Percentiles rank a stretch among this genome's conserved stretches.
Conservation (phyloP, 2,113 vertebrate species). For the Amazona guildingii region DNA sequence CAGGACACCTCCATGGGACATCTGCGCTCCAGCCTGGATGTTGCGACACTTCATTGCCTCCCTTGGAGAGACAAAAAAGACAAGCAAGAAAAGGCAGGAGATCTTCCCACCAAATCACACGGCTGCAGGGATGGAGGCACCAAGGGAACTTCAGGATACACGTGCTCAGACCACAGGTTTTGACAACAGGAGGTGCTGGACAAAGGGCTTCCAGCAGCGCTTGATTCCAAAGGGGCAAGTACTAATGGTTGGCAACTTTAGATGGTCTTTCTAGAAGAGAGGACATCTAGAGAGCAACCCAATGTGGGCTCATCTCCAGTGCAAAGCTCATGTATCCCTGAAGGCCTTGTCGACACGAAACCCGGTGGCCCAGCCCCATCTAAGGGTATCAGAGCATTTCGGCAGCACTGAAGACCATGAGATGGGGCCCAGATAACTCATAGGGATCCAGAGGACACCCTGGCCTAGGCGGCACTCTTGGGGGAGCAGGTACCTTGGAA, state of each 20-base stretch:
- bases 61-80: background rate
- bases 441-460: background rate
- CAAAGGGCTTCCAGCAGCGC: background rate
- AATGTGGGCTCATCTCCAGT: rapidly evolving
- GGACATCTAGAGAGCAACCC: background rate
- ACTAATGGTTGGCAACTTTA: background rate
- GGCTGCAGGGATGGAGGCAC: background rate
- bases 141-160: background rate
- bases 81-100: background rate
- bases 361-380: background rate
- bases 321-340: background rate
- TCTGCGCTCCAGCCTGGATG: background rate
- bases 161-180: background rate
- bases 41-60: background rate
- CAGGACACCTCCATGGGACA: background rate
- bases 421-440: background rate
- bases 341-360: too few species aligned
- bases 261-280: background rate
- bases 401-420: background rate
- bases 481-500: background rate
- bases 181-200: background rate
- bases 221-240: background rate
- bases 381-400: background rate
- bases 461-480: background rate
- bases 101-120: too few species aligned